Percentiles rank a stretch among this genome's conserved stretches.
Evolutionary conservation across 1,140 invertebrate species (phyloP).

Genomic region (Drosophila serrata): DNA sequence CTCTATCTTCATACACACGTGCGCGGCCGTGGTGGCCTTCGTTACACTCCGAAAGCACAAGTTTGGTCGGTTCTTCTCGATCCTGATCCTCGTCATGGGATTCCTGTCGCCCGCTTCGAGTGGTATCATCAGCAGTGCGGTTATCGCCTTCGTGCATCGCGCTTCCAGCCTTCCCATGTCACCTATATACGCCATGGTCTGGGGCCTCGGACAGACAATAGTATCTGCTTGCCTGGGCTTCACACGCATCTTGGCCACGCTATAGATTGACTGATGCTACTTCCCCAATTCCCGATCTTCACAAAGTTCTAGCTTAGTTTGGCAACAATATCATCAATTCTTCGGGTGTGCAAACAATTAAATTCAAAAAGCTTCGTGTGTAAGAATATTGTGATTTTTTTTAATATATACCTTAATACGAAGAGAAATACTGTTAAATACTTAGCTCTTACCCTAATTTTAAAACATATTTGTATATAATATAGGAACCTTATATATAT

Average conservation of each 20-base stretch:
- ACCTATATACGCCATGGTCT: slow-evolving; percentile 95
- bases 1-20: slow-evolving; percentile 95
- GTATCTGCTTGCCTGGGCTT: slow-evolving; percentile 95
- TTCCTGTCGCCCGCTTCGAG: slow-evolving; percentile 93
- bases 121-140: slow-evolving; percentile 95
- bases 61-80: slow-evolving; percentile 96
- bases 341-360: slow-evolving; percentile 35
- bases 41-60: slow-evolving; percentile 96
- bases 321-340: slow-evolving; percentile 16
- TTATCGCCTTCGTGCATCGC: slow-evolving; percentile 96
- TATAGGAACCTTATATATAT: slow-evolving; percentile 42
- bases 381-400: slow-evolving; percentile 79
- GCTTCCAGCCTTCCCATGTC: slow-evolving; percentile 95
- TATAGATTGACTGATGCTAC: slow-evolving; percentile 82
- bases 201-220: slow-evolving; percentile 97
- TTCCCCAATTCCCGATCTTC: slow-evolving; percentile 15
- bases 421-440: slow-evolving; percentile 47
- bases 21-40: slow-evolving; percentile 96
- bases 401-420: slow-evolving; percentile 40
- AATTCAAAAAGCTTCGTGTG: slow-evolving; percentile 37
- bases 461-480: slow-evolving; percentile 52
- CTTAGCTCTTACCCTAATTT: slow-evolving; percentile 39
- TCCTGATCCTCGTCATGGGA: slow-evolving; percentile 95
- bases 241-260: slow-evolving; percentile 95
- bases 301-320: background rate